Evolutionary conservation across 1,140 invertebrate species (phyloP), one percentile per base, ranked within the genome.

Genomic region (Achatina immaculata): DNA sequence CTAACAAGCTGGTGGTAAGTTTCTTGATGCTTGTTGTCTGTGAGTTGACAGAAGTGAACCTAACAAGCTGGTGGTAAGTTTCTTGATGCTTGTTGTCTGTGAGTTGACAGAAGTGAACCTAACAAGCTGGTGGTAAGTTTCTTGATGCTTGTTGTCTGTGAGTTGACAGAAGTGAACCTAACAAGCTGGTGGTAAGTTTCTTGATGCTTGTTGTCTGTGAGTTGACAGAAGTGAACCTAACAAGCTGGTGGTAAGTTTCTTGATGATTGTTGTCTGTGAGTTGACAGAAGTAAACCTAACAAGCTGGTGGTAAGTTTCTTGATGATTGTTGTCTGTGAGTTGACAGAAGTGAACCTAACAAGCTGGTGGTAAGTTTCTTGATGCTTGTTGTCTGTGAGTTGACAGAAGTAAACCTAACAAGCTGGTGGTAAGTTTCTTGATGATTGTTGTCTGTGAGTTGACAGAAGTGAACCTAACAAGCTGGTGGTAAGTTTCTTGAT

Each of bases 1-100:
- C 85, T 21, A 82, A 71, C 71, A 81, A 85, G 72, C 58, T 88
- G 9, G 86, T 86, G 83, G 88, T 89, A 65, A 75, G 80, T 69
- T 7, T 66, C 16, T 62, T 51, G 7, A 9, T 66, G 74, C 48
- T 62, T 55, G 28, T 71, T 71, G 38, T 42, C 19, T 31, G 28
- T 42, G 4, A 71, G 80, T 84, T 24, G 84, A 85, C 78, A 86
- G 83, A 62, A 72, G 77, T n/a, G 84, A 87, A 65, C 83, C 85
- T 21, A 82, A 71, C 71, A 81, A 85, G 72, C 58, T 88, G 9
- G 86, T 86, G 83, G 88, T 89, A 65, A 75, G 80, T 69, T 7
- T 66, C 16, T 62, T 51, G 7, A 9, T 66, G 74, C 48, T 62
- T 55, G 28, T 71, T 71, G 38, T 42, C 19, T 31, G 28, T 42